phyloP scores from a whole-genome alignment of 2,797 vertebrate species.

The Vireo griseus region DNA sequence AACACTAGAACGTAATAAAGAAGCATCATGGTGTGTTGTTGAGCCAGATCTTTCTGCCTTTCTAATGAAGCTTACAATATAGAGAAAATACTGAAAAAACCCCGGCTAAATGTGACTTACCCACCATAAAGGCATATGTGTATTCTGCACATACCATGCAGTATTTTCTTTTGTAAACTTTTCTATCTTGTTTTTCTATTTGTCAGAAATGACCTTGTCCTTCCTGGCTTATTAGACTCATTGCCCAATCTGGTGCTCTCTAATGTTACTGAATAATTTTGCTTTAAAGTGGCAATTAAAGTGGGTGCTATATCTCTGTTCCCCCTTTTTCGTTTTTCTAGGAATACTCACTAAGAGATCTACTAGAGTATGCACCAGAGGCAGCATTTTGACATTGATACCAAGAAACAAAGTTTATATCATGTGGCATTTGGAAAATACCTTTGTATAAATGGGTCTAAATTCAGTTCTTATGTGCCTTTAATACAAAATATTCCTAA shows the following conservation, averaged over 20 bases:
- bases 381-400: background rate
- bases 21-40: rapidly evolving
- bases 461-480: background rate
- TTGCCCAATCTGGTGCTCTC: background rate
- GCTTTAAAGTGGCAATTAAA: background rate
- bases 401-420: background rate
- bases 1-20: background rate
- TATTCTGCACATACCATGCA: background rate
- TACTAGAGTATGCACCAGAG: background rate
- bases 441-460: background rate
- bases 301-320: background rate
- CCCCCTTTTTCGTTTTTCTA: background rate
- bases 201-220: background rate
- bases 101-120: background rate
- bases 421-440: background rate
- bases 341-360: background rate
- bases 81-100: background rate
- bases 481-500: background rate
- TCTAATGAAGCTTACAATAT: background rate
- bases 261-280: background rate
- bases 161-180: background rate
- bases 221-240: background rate
- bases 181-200: background rate
- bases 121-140: background rate
- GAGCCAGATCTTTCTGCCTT: background rate